Conservation (phyloP, 2,113 vertebrate genomes). For the Oncorhynchus nerka region DNA sequence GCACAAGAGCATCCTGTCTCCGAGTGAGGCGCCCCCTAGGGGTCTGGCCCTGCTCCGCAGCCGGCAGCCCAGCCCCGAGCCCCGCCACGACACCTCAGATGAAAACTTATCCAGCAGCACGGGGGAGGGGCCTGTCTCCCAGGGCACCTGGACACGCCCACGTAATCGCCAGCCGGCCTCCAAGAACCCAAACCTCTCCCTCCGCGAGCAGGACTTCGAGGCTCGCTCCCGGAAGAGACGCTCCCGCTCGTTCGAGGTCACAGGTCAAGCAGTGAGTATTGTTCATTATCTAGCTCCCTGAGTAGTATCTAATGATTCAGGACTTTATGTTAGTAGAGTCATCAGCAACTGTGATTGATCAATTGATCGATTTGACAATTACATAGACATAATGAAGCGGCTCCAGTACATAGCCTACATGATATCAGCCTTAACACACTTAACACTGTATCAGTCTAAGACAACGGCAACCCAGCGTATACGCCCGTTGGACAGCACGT, state of each 20-base stretch:
- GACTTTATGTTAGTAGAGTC: conserved; percentile 58
- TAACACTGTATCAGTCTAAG: conserved; percentile 78
- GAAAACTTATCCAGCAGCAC: conserved; percentile 89
- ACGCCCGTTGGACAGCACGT: conserved; percentile 75
- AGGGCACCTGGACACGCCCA: conserved; percentile 63
- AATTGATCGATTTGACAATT: neutral
- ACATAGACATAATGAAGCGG: too few relatives aligned
- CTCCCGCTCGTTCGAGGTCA: conserved; percentile 85
- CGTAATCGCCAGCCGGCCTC: conserved; percentile 58
- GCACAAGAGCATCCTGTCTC: conserved; percentile 75
- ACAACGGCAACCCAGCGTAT: conserved; percentile 58
- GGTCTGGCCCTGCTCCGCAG: conserved; percentile 50
- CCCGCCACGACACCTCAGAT: conserved; percentile 78
- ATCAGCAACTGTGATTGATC: neutral
- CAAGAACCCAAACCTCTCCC: conserved; percentile 71
- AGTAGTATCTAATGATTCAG: neutral
- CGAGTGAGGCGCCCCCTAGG: conserved; percentile 63
- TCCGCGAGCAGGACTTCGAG: conserved; percentile 73
- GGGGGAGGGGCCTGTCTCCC: conserved; percentile 61
- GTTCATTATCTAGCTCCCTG: neutral
- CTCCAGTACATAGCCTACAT: conserved; percentile 9
- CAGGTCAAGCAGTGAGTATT: conserved; percentile 78
- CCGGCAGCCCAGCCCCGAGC: conserved; percentile 73
- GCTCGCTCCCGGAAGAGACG: conserved; percentile 78
- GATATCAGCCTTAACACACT: neutral